Evolutionary conservation across 2,888 invertebrate species (phyloP), one percentile per base, ranked within the genome.

Genomic region (Nomada flava): DNA sequence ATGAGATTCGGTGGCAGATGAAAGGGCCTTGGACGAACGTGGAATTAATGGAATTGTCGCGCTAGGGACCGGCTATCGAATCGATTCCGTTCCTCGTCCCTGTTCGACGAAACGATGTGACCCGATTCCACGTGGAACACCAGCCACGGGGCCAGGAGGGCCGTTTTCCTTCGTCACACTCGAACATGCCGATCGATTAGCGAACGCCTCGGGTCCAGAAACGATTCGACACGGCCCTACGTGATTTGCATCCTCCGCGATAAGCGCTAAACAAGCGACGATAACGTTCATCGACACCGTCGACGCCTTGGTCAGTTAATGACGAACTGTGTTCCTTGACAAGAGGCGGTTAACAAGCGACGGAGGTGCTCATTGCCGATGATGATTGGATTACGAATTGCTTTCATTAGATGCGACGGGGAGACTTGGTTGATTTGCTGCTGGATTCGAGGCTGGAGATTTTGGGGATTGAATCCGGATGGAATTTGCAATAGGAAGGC

Each of bases 1-100:
- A 86, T 87, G 86, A 86, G 78, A 87, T 87, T 85, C 88, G 83
- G 76, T 76, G 57, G 73, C 76, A 76, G 87, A 87, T 80, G 86
- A 86, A 86, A 87, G 85, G 83, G 76, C 63, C 74, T 59, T 65
- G 86, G 75, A 80, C 85, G 81, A 83, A 85, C 88, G 80, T 76
- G 78, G 26, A 77, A 88, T 88, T 87, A 86, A 87, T 86, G 86
- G 87, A 86, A 87, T 88, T 82, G 84, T 86, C 84, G 82, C 79
- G 65, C 65, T 68, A 36, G 26, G 20, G 36, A n/a, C 36, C 42
- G 15, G 29, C 68, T 53, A 26, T 55, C 55, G 69, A 69, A 81
- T 81, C 73, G 69, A 81, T 81, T 79, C 53, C 63, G 13, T 13
- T 29, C 55, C 36, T 55, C 60, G n/a, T 15, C 29, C 23, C 26